These are phyloP conservation scores for Eristalis intricaria DNA, from an alignment of 2,888 invertebrate genomes.

Conservation along the genomic window DNA sequence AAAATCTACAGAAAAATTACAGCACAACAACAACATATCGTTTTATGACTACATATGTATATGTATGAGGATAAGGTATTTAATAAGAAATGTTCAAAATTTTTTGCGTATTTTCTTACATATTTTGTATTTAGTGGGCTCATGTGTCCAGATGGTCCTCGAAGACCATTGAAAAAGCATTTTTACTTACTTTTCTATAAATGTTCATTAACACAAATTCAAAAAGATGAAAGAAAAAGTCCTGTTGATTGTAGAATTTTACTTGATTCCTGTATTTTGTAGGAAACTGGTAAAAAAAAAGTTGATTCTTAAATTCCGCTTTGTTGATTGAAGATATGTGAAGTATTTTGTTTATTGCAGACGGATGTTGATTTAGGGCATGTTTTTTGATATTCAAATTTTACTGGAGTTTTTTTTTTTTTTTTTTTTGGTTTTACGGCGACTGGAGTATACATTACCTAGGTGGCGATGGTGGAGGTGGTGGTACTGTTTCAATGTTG, in stretches of 20 bases:
- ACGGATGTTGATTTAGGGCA: constrained; percentile 65
- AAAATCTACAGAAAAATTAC: neutral
- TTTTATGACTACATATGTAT: neutral
- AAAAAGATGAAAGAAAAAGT: constrained; percentile 7
- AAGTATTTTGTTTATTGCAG: constrained; percentile 50
- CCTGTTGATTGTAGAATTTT: constrained; percentile 55
- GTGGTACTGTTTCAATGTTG: constrained; percentile 77
- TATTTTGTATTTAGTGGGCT: constrained; percentile 41
- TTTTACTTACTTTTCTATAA: constrained; percentile 29
- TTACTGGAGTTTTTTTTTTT: constrained; percentile 70
- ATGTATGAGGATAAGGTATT: neutral
- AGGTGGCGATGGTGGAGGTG: constrained; percentile 77
- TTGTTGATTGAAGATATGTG: constrained; percentile 79
- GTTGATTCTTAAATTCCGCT: constrained; percentile 60
- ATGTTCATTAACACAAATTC: neutral
- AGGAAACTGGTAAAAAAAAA: constrained; percentile 4
- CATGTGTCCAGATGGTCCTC: constrained; percentile 65
- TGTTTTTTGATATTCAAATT: constrained; percentile 27
- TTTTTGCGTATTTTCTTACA: constrained; percentile 76
- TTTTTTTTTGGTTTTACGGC: constrained; percentile 10
- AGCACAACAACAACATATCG: constrained; percentile 37
- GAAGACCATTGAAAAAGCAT: constrained; percentile 57
- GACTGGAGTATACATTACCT: constrained; percentile 60
- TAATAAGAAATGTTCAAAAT: constrained; percentile 17
- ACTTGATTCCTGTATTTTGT: constrained; percentile 47